These are phyloP conservation scores for Natrix natrix DNA, from an alignment of 2,797 vertebrate genomes.

Conservation along the genomic window DNA sequence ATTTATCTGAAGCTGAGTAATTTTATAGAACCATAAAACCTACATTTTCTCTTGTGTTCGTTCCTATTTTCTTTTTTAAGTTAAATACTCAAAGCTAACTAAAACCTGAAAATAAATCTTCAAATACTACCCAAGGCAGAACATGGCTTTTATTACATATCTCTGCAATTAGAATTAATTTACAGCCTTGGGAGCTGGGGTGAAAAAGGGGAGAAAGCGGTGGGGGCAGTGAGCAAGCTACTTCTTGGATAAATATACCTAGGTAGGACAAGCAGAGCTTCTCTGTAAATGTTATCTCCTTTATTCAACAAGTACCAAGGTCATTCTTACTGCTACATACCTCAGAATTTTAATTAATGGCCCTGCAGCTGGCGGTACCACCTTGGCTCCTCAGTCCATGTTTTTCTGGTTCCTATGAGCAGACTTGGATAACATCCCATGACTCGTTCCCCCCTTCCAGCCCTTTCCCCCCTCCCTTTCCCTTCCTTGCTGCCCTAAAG, in stretches of 20 bases:
- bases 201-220: neutral
- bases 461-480: neutral
- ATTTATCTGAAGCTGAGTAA: constrained; percentile 55
- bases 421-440: constrained; percentile 77
- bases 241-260: constrained; percentile 72
- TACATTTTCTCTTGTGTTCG: constrained; percentile 64
- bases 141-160: constrained; percentile 69
- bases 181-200: constrained; percentile 68
- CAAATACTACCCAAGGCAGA: constrained; percentile 64
- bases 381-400: constrained; percentile 77
- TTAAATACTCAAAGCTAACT: constrained; percentile 59
- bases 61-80: constrained; percentile 50
- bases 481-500: constrained; percentile 42
- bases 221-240: constrained; percentile 67
- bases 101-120: constrained; percentile 73
- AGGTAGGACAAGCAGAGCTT: constrained; percentile 64
- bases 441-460: constrained; percentile 49
- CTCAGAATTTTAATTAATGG: constrained; percentile 78
- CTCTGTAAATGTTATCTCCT: constrained; percentile 74
- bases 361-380: constrained; percentile 86
- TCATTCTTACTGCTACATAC: constrained; percentile 74
- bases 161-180: constrained; percentile 78
- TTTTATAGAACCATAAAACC: constrained; percentile 71
- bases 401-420: constrained; percentile 74
- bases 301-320: constrained; percentile 77